Percentiles rank a stretch among this genome's conserved stretches.
These are phyloP conservation scores for Drosophila leontia DNA, from an alignment of 1,140 invertebrate genomes.

Conservation along the genomic window DNA sequence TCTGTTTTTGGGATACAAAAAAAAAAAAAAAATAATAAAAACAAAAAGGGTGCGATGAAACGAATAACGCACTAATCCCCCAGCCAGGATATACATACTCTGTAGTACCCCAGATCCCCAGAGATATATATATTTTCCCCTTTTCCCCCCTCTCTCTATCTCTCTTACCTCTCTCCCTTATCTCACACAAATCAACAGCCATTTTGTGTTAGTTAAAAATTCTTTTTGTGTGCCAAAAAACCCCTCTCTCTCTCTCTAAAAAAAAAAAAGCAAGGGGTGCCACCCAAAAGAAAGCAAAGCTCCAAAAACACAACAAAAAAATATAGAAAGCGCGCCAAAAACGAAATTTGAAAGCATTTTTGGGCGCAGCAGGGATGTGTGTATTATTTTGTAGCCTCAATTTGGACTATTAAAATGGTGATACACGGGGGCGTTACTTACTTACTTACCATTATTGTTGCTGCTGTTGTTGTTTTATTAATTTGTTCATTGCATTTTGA, in stretches of 20 bases:
- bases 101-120: conserved; percentile 1
- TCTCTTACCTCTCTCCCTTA: neutral
- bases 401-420: conserved; percentile 57
- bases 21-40: neutral
- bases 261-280: conserved; percentile 17
- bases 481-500: conserved; percentile 74
- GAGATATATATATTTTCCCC: conserved; percentile 8
- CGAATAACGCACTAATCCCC: conserved; percentile 55
- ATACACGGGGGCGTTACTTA: conserved; percentile 17
- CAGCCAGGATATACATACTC: conserved; percentile 25
- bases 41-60: conserved; percentile 25
- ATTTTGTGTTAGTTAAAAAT: conserved; percentile 82
- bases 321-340: conserved; percentile 54
- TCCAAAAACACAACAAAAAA: conserved; percentile 12
- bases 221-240: conserved; percentile 68
- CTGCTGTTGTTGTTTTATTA: conserved; percentile 58
- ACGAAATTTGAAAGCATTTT: conserved; percentile 72
- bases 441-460: conserved; percentile 1
- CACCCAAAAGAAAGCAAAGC: conserved; percentile 24
- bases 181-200: conserved; percentile 67
- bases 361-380: neutral
- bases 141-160: neutral
- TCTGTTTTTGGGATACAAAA: conserved; percentile 47
- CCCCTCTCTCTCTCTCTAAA: conserved; percentile 7
- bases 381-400: conserved; percentile 15